phyloP scores from a whole-genome alignment of 2,113 vertebrate species.

The Oceanodroma tethys region DNA sequence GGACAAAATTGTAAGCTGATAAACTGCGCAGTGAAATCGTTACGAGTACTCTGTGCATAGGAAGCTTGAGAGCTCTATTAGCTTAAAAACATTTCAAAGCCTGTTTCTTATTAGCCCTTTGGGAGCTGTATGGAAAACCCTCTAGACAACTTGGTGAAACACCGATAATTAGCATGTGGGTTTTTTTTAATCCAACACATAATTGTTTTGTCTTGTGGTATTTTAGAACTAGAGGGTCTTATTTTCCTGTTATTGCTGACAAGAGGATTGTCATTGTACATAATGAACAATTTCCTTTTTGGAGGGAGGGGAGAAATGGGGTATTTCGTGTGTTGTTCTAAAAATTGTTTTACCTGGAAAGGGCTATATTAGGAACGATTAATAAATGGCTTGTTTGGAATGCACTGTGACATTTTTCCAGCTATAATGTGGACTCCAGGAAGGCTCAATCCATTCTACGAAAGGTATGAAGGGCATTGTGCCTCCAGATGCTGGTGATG shows the following conservation, averaged over 20 bases:
- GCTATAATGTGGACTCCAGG: background rate
- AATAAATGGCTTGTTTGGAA: background rate
- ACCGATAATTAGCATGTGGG: background rate
- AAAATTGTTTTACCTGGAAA: background rate
- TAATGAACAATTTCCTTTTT: background rate
- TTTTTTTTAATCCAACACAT: background rate
- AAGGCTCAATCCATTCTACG: background rate
- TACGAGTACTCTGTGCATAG: background rate
- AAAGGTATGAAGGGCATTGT: background rate
- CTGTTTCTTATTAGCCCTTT: background rate
- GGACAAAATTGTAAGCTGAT: background rate
- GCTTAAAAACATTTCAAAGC: background rate
- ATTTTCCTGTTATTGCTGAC: background rate
- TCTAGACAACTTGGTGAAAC: slow-evolving; percentile 2
- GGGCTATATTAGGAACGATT: background rate
- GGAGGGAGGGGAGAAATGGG: background rate
- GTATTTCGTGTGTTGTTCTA: background rate
- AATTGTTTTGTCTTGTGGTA: slow-evolving; percentile 4
- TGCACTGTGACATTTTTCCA: background rate
- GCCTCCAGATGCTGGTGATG: background rate
- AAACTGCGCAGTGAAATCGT: background rate
- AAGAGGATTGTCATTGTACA: background rate
- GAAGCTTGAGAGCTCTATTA: slow-evolving; percentile 11
- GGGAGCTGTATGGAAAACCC: slow-evolving; percentile 1
- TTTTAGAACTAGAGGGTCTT: slow-evolving; percentile 3